Evolutionary conservation across 2,797 vertebrate species (phyloP), one percentile per base, ranked within the genome.

Genomic region (Syndactyla subalaris): DNA sequence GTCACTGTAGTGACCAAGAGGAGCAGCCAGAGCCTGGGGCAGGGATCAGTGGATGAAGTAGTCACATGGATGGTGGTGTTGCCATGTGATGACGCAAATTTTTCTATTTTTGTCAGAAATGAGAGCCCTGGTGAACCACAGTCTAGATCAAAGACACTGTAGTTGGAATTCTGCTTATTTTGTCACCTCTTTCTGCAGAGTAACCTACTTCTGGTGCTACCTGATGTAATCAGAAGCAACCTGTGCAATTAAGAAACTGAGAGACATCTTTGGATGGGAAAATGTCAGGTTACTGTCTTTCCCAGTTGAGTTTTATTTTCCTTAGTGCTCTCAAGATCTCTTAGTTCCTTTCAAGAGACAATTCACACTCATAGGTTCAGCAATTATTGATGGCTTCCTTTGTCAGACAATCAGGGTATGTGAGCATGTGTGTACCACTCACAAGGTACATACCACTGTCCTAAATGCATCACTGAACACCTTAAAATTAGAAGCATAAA

Each of bases 331-430:
- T 82, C 2, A 3, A 83, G 91, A 85, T 78, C 76, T 95, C 54
- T 62, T 26, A 62, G 66, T 62, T 96, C 58, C 93, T 93, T 96
- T 94, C 92, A 92, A 78, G 91, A 92, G 62, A 86, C 46, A 84
- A 45, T 73, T 86, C 5, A 0, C 71, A 30, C 73, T 85, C 4
- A 0, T 46, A 75, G 85, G 65, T 88, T 95, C 75, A 83, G 91
- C 91, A 93, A 89, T 95, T 96, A 95, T 86, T 94, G 96, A 92
- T 96, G 76, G 22, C 39, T 90, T 76, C 76, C 72, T 91, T 76
- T 94, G 91, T 92, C 92, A 92, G 77, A 90, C 93, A 77, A 87
- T 62, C 77, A 43, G 85, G 49, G 67, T 62, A 29, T 20, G 85
- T 75, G 80, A 93, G 73, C 84, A n/a, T 74, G 89, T 88, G 88